Evolutionary conservation across 1,140 invertebrate genomes (phyloP).

Genomic region (Aphelinus certus): DNA sequence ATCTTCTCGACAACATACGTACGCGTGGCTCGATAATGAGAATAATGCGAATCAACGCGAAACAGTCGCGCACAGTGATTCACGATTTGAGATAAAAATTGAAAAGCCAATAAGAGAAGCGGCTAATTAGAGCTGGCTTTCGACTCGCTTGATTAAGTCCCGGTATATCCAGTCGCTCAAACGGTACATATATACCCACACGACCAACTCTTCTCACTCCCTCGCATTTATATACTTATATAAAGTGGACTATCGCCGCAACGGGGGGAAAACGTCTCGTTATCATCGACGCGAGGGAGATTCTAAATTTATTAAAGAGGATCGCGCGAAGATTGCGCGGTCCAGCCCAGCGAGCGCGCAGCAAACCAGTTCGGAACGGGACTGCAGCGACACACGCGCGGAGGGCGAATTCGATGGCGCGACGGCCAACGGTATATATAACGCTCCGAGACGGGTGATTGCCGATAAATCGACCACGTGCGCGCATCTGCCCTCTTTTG

Average conservation of each 20-base stretch:
- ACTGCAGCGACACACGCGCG: background rate
- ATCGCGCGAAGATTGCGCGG: background rate
- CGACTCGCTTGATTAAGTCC: no score
- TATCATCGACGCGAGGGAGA: background rate
- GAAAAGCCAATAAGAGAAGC: background rate
- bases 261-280: no score
- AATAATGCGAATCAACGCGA: background rate
- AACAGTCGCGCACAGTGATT: background rate
- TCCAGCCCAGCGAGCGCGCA: background rate
- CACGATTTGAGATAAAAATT: no score
- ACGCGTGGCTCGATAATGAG: no score
- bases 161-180: no score
- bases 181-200: no score
- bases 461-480: constrained; percentile 28
- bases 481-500: no score
- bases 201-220: background rate
- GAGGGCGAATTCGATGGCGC: background rate
- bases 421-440: constrained; percentile 7
- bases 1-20: no score
- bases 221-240: no score
- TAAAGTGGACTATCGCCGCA: no score
- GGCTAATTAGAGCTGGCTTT: background rate
- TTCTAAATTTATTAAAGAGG: constrained; percentile 17
- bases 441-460: background rate
- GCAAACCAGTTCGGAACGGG: constrained; percentile 34